Conservation (phyloP, 2,113 vertebrate genomes). For the Mus pahari region DNA sequence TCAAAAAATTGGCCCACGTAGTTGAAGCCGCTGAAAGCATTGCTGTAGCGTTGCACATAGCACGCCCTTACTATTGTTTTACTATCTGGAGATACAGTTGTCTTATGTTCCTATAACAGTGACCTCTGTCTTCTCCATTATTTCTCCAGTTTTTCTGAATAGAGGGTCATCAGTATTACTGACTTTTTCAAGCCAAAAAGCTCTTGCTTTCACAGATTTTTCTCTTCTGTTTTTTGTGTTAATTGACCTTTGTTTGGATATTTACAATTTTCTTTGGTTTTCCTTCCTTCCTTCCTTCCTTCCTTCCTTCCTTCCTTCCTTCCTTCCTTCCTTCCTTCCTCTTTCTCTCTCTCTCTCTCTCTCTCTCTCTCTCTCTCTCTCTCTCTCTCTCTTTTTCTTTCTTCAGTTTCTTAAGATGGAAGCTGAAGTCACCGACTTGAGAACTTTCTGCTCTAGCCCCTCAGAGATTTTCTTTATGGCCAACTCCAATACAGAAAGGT, state of each 20-base stretch:
- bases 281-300: not conserved
- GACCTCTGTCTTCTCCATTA: not conserved
- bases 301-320: no score
- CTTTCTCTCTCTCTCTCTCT: no score
- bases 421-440: slow-evolving; percentile 6
- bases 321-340: not conserved
- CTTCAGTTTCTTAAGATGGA: not conserved
- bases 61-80: slow-evolving; percentile 7
- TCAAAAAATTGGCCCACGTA: slow-evolving; percentile 4
- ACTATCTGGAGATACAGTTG: not conserved
- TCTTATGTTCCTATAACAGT: not conserved
- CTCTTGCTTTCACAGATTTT: not conserved
- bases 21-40: not conserved
- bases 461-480: not conserved
- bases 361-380: not conserved
- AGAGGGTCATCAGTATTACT: not conserved
- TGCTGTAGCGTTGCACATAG: not conserved
- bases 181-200: not conserved
- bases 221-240: slow-evolving; percentile 6
- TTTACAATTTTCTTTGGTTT: not conserved
- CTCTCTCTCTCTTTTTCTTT: not conserved
- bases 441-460: not conserved
- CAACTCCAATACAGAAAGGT: not conserved
- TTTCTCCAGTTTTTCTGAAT: not conserved
- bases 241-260: not conserved